A percentile compares a stretch with the other conserved stretches of the same genome.
These are phyloP conservation scores for Hydrotaea diabolus DNA, from an alignment of 2,888 invertebrate species.

Conservation along the genomic window DNA sequence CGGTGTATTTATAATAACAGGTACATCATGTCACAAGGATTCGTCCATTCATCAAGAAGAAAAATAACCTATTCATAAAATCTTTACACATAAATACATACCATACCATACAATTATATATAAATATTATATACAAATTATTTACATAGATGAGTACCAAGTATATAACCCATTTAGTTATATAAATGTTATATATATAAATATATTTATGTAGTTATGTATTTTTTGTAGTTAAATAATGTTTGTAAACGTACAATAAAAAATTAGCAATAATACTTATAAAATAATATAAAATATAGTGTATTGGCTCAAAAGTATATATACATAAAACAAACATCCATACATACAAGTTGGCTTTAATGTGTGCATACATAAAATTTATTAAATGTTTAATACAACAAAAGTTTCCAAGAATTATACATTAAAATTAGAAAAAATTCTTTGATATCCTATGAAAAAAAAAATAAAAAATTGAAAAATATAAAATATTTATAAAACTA, in stretches of 20 bases:
- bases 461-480: slow-evolving; percentile 48
- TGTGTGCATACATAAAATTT: slow-evolving; percentile 51
- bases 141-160: slow-evolving; percentile 16
- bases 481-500: slow-evolving; percentile 50
- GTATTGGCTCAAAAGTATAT: slow-evolving; percentile 11
- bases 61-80: background rate
- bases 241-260: slow-evolving; percentile 40
- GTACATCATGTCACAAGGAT: slow-evolving; percentile 8
- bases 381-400: slow-evolving; percentile 47
- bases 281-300: slow-evolving; percentile 20
- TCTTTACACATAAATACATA: slow-evolving; percentile 37
- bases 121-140: slow-evolving; percentile 66
- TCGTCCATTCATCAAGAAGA: slow-evolving; percentile 67
- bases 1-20: background rate
- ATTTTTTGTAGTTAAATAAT: slow-evolving; percentile 26
- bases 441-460: slow-evolving; percentile 52
- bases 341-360: slow-evolving; percentile 58
- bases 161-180: slow-evolving; percentile 42
- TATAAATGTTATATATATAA: slow-evolving; percentile 54
- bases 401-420: background rate
- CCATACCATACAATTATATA: slow-evolving; percentile 67
- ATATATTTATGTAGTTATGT: slow-evolving; percentile 41
- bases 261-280: slow-evolving; percentile 10
- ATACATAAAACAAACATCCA: slow-evolving; percentile 15
- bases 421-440: slow-evolving; percentile 49